Evolutionary conservation across 2,113 vertebrate species (phyloP).

Genomic region (Kryptolebias marmoratus): DNA sequence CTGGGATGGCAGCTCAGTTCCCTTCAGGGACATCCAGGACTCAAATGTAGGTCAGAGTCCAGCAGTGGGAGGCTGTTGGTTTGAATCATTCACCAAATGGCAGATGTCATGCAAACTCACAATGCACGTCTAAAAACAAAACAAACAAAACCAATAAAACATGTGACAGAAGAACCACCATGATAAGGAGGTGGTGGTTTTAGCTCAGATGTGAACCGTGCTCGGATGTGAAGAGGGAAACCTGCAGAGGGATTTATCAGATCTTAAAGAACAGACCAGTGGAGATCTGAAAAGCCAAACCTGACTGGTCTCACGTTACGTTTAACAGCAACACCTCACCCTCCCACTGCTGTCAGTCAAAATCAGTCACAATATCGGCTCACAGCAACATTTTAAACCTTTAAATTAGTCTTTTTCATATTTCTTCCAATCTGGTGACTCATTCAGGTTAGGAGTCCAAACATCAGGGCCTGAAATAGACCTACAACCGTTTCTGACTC

Average conservation of each 20-base stretch:
- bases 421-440: neutral
- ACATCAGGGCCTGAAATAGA: neutral
- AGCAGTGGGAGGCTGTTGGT: neutral
- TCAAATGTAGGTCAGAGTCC: constrained; percentile 12
- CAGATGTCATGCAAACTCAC: neutral
- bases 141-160: neutral
- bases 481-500: neutral
- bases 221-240: neutral
- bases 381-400: neutral
- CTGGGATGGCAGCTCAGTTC: neutral
- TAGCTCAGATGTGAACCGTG: no score
- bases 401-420: neutral
- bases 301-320: neutral
- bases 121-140: neutral
- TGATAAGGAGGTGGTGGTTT: neutral
- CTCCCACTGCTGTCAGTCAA: neutral
- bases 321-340: neutral
- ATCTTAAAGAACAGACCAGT: neutral
- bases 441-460: neutral
- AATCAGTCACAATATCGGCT: neutral
- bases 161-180: no score
- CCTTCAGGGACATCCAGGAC: neutral
- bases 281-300: neutral
- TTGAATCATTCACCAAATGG: neutral
- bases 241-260: neutral